Evolutionary conservation across 1,140 invertebrate genomes (phyloP).

Genomic region (Listronotus bonariensis): DNA sequence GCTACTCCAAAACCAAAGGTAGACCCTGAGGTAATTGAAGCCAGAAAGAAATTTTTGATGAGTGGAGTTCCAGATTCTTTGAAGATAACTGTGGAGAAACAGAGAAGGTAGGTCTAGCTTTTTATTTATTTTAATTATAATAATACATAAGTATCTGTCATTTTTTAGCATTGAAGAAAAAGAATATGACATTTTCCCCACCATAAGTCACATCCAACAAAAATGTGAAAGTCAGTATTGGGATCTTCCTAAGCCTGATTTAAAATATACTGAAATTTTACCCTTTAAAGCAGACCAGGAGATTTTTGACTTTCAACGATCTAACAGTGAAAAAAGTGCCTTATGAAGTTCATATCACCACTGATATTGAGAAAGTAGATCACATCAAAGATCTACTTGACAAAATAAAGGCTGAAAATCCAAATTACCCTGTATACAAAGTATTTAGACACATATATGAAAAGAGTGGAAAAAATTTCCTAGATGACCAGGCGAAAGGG

Average conservation of each 20-base stretch:
- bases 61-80: constrained; percentile 64
- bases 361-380: constrained; percentile 37
- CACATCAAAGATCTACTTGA: constrained; percentile 51
- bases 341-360: constrained; percentile 28
- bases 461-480: constrained; percentile 54
- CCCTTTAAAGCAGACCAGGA: constrained; percentile 12
- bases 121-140: too few species aligned
- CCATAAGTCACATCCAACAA: constrained; percentile 62
- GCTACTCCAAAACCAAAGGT: constrained; percentile 59
- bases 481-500: constrained; percentile 49
- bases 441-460: constrained; percentile 58
- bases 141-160: too few species aligned
- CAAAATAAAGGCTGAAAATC: constrained; percentile 58
- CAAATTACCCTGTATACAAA: constrained; percentile 61
- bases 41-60: constrained; percentile 64
- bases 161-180: constrained; percentile 49
- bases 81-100: constrained; percentile 58
- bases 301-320: constrained; percentile 23
- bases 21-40: constrained; percentile 59
- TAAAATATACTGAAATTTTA: constrained; percentile 15
- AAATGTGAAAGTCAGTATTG: constrained; percentile 45
- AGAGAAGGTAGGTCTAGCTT: constrained; percentile 48
- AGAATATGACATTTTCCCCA: constrained; percentile 58
- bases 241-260: constrained; percentile 39
- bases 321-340: constrained; percentile 21